These are phyloP conservation scores for Plutomurus gul DNA, from an alignment of 1,140 invertebrate species.

Conservation along the genomic window DNA sequence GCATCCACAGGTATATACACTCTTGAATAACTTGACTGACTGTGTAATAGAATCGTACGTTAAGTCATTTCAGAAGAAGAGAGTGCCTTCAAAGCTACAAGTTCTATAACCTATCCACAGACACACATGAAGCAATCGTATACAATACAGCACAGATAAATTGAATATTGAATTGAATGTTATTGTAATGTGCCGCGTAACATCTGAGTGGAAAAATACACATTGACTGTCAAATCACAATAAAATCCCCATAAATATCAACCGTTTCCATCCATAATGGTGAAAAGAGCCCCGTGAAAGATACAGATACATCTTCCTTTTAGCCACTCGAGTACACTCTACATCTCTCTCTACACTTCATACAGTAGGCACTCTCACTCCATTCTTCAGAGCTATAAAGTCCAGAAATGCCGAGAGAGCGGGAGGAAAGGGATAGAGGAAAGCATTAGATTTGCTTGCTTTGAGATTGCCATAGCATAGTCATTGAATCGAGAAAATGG, in stretches of 20 bases:
- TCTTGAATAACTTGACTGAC: too few relatives aligned
- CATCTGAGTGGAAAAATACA: conserved; percentile 17
- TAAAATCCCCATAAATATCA: conserved; percentile 27
- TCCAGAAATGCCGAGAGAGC: not conserved
- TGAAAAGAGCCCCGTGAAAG: not conserved
- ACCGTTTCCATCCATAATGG: conserved; percentile 8
- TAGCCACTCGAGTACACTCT: not conserved
- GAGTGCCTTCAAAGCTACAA: too few relatives aligned
- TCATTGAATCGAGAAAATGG: conserved; percentile 35
- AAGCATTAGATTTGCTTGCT: conserved; percentile 37
- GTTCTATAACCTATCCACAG: too few relatives aligned
- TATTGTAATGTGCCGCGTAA: not conserved
- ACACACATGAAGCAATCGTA: too few relatives aligned
- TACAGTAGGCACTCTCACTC: not conserved
- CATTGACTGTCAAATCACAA: conserved; percentile 21
- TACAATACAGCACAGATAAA: too few relatives aligned
- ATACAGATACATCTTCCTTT: not conserved
- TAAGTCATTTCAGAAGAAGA: too few relatives aligned
- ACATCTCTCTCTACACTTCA: not conserved
- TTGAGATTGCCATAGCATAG: not conserved
- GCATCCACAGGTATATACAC: too few relatives aligned
- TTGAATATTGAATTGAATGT: not conserved
- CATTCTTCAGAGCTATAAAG: conserved; percentile 8
- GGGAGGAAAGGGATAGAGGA: conserved; percentile 21
- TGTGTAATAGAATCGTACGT: too few relatives aligned